phyloP scores from a whole-genome alignment of 2,888 invertebrate genomes.

The Lutraria lutraria region DNA sequence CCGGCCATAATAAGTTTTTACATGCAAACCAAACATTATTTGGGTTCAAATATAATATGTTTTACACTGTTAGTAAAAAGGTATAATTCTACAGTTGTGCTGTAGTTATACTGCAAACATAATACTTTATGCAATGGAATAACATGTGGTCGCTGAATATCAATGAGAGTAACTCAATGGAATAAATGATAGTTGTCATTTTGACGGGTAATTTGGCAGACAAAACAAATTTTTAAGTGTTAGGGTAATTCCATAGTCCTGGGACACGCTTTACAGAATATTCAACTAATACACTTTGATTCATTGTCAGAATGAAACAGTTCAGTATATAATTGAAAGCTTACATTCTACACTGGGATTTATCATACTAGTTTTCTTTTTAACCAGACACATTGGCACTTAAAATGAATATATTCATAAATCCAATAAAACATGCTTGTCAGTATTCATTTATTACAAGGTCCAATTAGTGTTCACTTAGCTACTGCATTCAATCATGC shows the following conservation, averaged over 20 bases:
- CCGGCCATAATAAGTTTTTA: not conserved
- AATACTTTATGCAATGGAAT: not conserved
- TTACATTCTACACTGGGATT: not conserved
- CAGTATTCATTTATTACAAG: slow-evolving; percentile 3
- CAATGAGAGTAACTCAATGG: not conserved
- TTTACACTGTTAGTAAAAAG: not conserved
- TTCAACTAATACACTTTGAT: not conserved
- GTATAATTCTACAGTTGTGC: not conserved
- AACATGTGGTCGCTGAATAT: not conserved
- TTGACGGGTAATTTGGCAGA: too few species aligned
- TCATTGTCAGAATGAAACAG: not conserved
- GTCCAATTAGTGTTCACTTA: not conserved
- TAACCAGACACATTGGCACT: not conserved
- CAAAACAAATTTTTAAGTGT: too few species aligned
- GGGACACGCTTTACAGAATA: not conserved
- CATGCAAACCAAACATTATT: not conserved
- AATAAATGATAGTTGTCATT: not conserved
- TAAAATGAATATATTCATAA: slow-evolving; percentile 16
- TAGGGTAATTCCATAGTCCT: not conserved
- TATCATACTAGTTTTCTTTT: not conserved
- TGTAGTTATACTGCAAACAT: not conserved
- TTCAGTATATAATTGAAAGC: not conserved
- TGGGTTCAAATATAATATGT: not conserved
- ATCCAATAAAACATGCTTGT: slow-evolving; percentile 17
- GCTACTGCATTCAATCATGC: slow-evolving; percentile 24